Evolutionary conservation across 2,113 vertebrate genomes (phyloP).

Genomic region (Serilophus lunatus): DNA sequence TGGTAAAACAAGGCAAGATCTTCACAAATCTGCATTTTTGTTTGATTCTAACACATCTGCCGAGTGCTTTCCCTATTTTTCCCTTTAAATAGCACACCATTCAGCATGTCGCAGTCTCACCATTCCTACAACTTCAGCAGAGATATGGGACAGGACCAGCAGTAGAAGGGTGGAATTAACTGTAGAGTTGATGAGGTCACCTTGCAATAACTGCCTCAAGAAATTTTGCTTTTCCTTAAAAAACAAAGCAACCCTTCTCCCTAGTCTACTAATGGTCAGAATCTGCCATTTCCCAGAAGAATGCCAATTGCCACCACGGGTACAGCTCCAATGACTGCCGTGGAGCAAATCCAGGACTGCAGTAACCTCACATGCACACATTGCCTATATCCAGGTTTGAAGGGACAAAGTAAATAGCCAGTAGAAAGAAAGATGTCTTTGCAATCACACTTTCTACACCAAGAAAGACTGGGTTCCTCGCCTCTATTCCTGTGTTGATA

Average conservation of each 20-base stretch:
- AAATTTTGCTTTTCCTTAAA: neutral
- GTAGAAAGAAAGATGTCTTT: constrained; percentile 11
- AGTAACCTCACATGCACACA: neutral
- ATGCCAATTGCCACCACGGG: neutral
- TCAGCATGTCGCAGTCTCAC: constrained; percentile 43
- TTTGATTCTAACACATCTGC: neutral
- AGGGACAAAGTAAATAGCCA: neutral
- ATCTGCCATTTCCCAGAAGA: constrained; percentile 14
- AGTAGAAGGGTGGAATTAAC: neutral
- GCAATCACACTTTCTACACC: neutral
- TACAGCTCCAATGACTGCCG: neutral
- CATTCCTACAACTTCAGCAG: constrained; percentile 8
- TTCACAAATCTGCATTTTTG: neutral
- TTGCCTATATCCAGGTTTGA: neutral
- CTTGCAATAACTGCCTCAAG: constrained; percentile 2
- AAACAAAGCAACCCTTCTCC: neutral
- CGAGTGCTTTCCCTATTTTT: neutral
- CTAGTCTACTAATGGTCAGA: neutral
- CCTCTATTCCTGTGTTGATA: neutral
- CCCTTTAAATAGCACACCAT: constrained; percentile 9
- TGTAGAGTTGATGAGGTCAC: neutral
- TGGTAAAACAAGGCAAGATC: constrained; percentile 7
- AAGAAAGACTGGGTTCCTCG: neutral
- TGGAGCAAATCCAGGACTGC: neutral
- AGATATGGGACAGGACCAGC: constrained; percentile 9